These are phyloP conservation scores for Agrilus mali DNA, from an alignment of 2,888 invertebrate genomes.

Conservation along the genomic window DNA sequence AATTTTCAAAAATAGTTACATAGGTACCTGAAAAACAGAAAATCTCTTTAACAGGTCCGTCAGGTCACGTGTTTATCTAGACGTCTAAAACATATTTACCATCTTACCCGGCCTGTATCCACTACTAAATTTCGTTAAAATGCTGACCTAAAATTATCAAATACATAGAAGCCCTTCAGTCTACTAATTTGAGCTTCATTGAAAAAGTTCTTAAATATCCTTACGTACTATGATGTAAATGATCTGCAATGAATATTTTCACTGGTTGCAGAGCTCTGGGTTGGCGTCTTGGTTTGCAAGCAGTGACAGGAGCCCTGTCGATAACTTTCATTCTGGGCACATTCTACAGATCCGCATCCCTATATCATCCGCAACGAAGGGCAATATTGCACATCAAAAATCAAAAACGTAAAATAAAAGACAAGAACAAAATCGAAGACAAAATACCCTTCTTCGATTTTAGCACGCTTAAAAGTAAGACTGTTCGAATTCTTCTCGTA, in stretches of 20 bases:
- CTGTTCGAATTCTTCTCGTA: slow-evolving; percentile 67
- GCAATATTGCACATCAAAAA: slow-evolving; percentile 82
- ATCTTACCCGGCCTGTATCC: too few species aligned
- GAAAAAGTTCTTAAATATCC: background rate
- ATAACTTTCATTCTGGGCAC: slow-evolving; percentile 75
- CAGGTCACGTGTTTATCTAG: too few species aligned
- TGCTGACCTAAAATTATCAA: too few species aligned
- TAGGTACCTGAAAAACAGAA: too few species aligned
- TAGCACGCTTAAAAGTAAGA: slow-evolving; percentile 71
- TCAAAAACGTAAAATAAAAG: slow-evolving; percentile 73
- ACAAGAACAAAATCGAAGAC: slow-evolving; percentile 63
- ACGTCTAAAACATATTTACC: too few species aligned
- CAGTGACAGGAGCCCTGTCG: slow-evolving; percentile 73
- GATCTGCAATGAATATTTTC: background rate
- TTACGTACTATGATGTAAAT: too few species aligned
- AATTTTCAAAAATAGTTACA: too few species aligned
- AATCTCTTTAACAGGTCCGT: too few species aligned
- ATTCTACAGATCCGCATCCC: slow-evolving; percentile 76
- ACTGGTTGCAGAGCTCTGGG: slow-evolving; percentile 52
- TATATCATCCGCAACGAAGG: slow-evolving; percentile 77
- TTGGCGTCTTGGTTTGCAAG: slow-evolving; percentile 74
- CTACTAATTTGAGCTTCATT: too few species aligned
- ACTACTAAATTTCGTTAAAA: too few species aligned
- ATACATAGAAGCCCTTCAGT: too few species aligned
- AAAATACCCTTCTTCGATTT: slow-evolving; percentile 79